A percentile compares a stretch with the other conserved stretches of the same genome.
Conservation (phyloP, 2,888 invertebrate genomes). For the Deilephila porcellus region DNA sequence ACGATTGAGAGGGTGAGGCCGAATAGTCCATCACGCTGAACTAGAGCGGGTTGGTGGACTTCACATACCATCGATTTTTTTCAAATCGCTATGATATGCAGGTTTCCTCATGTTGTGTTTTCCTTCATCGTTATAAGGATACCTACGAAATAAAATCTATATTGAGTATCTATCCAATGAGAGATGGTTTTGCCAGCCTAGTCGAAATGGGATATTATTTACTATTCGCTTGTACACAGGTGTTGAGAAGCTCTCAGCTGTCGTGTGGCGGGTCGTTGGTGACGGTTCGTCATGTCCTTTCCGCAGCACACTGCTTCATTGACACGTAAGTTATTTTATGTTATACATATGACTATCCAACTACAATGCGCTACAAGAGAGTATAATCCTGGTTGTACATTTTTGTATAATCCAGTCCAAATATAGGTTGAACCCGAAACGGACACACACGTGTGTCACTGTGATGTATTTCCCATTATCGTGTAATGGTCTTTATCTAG, state of each 20-base stretch:
- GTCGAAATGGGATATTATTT: too few relatives aligned
- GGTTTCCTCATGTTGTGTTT: background rate
- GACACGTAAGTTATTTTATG: conserved; percentile 51
- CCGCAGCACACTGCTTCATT: conserved; percentile 72
- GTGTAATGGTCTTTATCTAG: too few relatives aligned
- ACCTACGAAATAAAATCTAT: too few relatives aligned
- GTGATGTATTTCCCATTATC: too few relatives aligned
- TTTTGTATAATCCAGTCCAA: background rate
- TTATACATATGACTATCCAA: background rate
- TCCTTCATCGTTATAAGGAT: too few relatives aligned
- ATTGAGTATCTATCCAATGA: too few relatives aligned
- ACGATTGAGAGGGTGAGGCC: too few relatives aligned
- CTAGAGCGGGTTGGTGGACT: background rate
- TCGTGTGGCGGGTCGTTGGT: conserved; percentile 67
- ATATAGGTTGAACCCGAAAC: too few relatives aligned
- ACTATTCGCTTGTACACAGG: conserved; percentile 44
- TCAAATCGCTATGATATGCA: background rate
- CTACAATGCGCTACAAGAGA: background rate
- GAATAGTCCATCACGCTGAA: too few relatives aligned
- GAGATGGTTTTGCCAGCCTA: too few relatives aligned
- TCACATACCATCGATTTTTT: background rate
- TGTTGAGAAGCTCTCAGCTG: conserved; percentile 49
- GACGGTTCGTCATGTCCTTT: conserved; percentile 61
- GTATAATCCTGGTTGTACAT: background rate
- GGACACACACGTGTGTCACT: too few relatives aligned